A percentile compares a stretch with the other conserved stretches of the same genome.
Evolutionary conservation across 2,113 vertebrate genomes (phyloP).

Genomic region (Oreocharis arfaki): DNA sequence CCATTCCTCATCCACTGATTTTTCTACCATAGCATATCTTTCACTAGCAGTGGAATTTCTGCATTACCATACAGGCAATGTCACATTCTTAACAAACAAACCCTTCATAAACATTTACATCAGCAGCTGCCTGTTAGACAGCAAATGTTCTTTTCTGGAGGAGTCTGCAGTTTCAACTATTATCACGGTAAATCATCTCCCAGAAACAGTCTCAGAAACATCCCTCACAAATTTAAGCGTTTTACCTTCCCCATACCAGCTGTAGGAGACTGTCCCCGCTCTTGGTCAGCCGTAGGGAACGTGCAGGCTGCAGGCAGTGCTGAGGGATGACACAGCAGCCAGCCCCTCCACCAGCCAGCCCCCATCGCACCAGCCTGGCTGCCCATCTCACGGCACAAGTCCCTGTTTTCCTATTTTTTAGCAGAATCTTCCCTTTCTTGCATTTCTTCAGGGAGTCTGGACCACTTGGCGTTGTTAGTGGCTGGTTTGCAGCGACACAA

Average conservation of each 20-base stretch:
- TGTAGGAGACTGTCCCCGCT: accelerated
- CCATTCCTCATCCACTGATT: not conserved
- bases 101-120: slow-evolving; percentile 26
- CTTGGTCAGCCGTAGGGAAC: not conserved
- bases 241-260: not conserved
- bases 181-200: not conserved
- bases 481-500: not conserved
- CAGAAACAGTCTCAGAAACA: not conserved
- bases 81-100: not conserved
- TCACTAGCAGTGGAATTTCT: not conserved
- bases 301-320: not conserved
- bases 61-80: not conserved
- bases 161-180: not conserved
- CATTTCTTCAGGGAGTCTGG: not conserved
- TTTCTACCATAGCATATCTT: not conserved
- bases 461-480: not conserved
- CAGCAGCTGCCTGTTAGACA: not conserved
- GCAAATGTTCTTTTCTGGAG: not conserved
- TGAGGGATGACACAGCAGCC: not conserved
- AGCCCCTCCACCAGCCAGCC: not conserved
- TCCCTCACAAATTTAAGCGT: not conserved
- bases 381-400: not conserved
- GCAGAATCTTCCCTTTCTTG: not conserved
- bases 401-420: not conserved
- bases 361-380: not conserved